Evolutionary conservation across 2,888 invertebrate genomes (phyloP).

Genomic region (Phengaris alcon): DNA sequence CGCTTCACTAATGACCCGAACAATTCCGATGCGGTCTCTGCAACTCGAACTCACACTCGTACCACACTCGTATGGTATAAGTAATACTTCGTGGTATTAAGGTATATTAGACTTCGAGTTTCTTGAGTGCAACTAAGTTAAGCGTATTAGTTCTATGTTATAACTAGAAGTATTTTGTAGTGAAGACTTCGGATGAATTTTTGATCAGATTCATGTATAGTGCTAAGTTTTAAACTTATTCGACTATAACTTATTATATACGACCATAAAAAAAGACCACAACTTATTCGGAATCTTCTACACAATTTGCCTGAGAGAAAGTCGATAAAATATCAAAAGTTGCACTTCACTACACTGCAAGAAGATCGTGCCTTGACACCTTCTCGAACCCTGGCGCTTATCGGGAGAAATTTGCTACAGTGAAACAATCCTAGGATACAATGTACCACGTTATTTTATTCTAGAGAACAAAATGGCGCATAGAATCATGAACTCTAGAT

Average conservation of each 20-base stretch:
- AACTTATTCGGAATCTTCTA: too few relatives aligned
- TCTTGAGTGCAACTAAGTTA: neutral
- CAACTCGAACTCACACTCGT: neutral
- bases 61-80: neutral
- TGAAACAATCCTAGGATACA: neutral
- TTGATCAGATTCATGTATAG: too few relatives aligned
- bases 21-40: slow-evolving; percentile 16
- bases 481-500: slow-evolving; percentile 15
- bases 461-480: slow-evolving; percentile 12
- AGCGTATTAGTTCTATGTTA: neutral
- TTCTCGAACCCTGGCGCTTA: too few relatives aligned
- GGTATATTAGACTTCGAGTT: neutral
- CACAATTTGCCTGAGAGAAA: too few relatives aligned
- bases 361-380: too few relatives aligned
- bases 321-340: too few relatives aligned
- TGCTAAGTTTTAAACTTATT: too few relatives aligned
- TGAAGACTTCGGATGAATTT: neutral
- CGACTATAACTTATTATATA: too few relatives aligned
- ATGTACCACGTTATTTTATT: neutral
- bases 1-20: slow-evolving; percentile 25
- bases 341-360: too few relatives aligned
- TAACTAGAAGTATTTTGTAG: neutral
- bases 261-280: too few relatives aligned
- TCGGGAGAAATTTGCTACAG: too few relatives aligned
- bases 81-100: neutral